Evolutionary conservation across 2,113 vertebrate species (phyloP).

Genomic region (Phrynocephalus versicolor): DNA sequence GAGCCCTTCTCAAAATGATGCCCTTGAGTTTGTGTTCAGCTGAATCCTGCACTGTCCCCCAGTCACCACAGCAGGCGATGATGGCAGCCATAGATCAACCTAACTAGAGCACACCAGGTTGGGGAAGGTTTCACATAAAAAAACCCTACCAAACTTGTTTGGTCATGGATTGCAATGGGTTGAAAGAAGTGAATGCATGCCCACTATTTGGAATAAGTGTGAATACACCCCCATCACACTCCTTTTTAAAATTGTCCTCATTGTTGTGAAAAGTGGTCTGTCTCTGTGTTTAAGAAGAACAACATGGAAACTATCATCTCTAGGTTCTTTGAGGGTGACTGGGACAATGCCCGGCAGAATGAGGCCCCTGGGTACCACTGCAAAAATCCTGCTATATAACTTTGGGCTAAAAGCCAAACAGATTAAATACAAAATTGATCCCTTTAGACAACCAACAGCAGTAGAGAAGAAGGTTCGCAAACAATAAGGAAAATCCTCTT

Average conservation of each 20-base stretch:
- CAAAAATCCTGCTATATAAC: slow-evolving; percentile 39
- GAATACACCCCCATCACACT: neutral
- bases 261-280: neutral
- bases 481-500: slow-evolving; percentile 20
- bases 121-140: neutral
- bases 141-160: neutral
- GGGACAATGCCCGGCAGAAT: slow-evolving; percentile 1
- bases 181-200: neutral
- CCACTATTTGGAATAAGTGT: neutral
- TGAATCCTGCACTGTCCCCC: neutral
- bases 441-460: slow-evolving; percentile 38
- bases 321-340: slow-evolving; percentile 20
- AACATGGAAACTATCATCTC: neutral
- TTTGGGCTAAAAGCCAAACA: slow-evolving; percentile 59
- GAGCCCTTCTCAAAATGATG: neutral
- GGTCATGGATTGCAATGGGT: neutral
- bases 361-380: slow-evolving; percentile 8
- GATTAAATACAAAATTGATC: slow-evolving; percentile 56
- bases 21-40: neutral
- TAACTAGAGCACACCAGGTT: neutral
- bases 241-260: neutral
- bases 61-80: neutral
- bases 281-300: neutral
- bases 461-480: slow-evolving; percentile 42
- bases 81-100: neutral